Base-by-base conservation (phyloP, 2,797 vertebrate genomes). In the Chiloscyllium punctatum region DNA sequence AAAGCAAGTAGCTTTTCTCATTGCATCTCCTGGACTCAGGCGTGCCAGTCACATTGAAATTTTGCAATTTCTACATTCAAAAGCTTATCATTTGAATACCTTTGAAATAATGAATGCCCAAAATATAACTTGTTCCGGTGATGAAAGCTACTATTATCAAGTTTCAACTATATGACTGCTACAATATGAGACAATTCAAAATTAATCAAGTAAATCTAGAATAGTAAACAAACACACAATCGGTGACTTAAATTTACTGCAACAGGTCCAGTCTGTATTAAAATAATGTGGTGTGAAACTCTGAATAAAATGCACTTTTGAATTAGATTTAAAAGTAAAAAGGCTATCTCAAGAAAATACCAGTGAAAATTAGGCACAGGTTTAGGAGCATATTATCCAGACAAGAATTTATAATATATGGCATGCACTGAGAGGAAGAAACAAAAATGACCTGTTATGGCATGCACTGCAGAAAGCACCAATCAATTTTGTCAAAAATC, bases 401-500 rank as follows among this genome's bases (percentile, higher is more conserved):
- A 51, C 66, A 16, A 16, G 42, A 30, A 51, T 51, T 72, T 37
- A 48, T 72, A 25, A 51, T 72, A 11, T 69, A 94, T 33, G 48
- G 69, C 92, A 94, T 94, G 71, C 37, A 94, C 68, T 48, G 71
- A 94, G 72, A 94, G 94, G 4, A 25, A 53, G 48, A 94, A 94
- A 94, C 68, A 72, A 37, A 74, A 42, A 30, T 72, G 21, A 33
- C 71, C 48, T 94, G 94, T 48, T 72, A 27, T 6, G 33, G 71
- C 71, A 72, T 72, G 71, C 66, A 94, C 42, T 94, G 94, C 69
- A 72, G 48, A 94, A 74, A 94, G 92, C 68, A 53, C 90, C 69
- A 72, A 94, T 94, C 37, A 94, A 94, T 94, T 94, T 72, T 94
- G 66, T 72, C 71, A 72, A 74, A 33, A 94, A 51, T 72, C 94